A percentile compares a stretch with the other conserved stretches of the same genome.
phyloP scores from a whole-genome alignment of 2,113 vertebrate genomes.

The Catharus minimus region DNA sequence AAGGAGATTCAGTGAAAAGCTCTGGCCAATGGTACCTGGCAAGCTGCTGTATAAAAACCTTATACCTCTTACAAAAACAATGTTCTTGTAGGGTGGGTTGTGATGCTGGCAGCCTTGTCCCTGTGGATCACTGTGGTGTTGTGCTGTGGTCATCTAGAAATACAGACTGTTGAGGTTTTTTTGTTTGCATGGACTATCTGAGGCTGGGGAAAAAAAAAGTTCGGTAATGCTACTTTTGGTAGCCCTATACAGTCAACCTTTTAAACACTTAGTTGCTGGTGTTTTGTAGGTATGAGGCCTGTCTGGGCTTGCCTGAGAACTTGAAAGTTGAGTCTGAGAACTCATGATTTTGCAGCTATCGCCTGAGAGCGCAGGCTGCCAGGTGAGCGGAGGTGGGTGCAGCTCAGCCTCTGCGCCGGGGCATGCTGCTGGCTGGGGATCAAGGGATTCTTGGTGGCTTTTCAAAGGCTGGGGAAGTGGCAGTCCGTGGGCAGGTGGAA shows the following conservation, averaged over 20 bases:
- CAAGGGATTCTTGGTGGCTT: conserved; percentile 36
- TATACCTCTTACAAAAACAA: not conserved
- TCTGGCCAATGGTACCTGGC: not conserved
- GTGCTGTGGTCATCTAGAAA: not conserved
- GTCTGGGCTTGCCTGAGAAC: conserved; percentile 54
- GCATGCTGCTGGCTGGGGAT: not conserved
- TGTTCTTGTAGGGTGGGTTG: accelerated
- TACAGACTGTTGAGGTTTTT: accelerated
- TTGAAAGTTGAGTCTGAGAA: conserved; percentile 63
- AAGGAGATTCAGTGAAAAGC: not conserved
- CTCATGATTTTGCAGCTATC: conserved; percentile 56
- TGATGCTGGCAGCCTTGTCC: not conserved
- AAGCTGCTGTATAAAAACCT: not conserved
- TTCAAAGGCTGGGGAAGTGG: conserved; percentile 54
- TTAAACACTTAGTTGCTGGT: conserved; percentile 9
- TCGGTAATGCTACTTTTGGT: not conserved
- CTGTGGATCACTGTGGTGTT: not conserved
- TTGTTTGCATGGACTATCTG: not conserved
- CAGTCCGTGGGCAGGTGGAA: conserved; percentile 32
- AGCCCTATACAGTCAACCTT: not conserved
- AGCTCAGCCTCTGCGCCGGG: conserved; percentile 17
- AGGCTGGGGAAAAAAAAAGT: not conserved
- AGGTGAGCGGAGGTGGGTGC: conserved; percentile 32
- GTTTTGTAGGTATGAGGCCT: conserved; percentile 44
- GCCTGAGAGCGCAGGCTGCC: conserved; percentile 25